Conservation (phyloP, 2,113 vertebrate species). For the Colinus virginianus region DNA sequence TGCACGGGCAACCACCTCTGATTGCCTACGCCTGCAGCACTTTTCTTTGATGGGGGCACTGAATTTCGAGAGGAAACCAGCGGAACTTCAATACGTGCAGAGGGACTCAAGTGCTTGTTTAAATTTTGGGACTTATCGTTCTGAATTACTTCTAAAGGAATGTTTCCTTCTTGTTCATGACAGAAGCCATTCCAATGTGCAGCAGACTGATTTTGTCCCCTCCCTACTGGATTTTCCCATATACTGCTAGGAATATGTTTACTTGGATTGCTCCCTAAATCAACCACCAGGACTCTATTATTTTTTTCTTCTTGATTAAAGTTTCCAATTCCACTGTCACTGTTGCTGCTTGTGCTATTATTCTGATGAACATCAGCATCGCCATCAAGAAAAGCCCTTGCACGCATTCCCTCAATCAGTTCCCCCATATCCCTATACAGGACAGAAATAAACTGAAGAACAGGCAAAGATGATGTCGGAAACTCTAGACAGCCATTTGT, state of each 20-base stretch:
- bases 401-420: conserved; percentile 92
- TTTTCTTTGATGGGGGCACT: conserved; percentile 82
- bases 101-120: conserved; percentile 76
- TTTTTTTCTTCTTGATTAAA: conserved; percentile 93
- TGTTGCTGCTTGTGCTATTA: conserved; percentile 96
- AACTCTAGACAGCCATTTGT: conserved; percentile 95
- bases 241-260: conserved; percentile 80
- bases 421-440: conserved; percentile 98
- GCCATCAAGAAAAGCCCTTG: conserved; percentile 90
- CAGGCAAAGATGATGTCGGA: conserved; percentile 91
- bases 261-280: conserved; percentile 85
- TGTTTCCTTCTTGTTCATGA: conserved; percentile 78
- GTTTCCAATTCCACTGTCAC: conserved; percentile 96
- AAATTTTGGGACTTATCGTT: conserved; percentile 82
- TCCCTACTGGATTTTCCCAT: conserved; percentile 83
- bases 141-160: conserved; percentile 79
- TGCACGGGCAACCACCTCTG: conserved; percentile 94
- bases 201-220: conserved; percentile 78
- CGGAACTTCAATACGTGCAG: conserved; percentile 82
- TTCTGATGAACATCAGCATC: conserved; percentile 93
- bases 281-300: conserved; percentile 91
- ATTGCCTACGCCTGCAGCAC: conserved; percentile 31
- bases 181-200: conserved; percentile 87
- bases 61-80: conserved; percentile 80
- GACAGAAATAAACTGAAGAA: conserved; percentile 95